phyloP scores from a whole-genome alignment of 2,888 invertebrate species.

The Amphipyra tragopoginis region DNA sequence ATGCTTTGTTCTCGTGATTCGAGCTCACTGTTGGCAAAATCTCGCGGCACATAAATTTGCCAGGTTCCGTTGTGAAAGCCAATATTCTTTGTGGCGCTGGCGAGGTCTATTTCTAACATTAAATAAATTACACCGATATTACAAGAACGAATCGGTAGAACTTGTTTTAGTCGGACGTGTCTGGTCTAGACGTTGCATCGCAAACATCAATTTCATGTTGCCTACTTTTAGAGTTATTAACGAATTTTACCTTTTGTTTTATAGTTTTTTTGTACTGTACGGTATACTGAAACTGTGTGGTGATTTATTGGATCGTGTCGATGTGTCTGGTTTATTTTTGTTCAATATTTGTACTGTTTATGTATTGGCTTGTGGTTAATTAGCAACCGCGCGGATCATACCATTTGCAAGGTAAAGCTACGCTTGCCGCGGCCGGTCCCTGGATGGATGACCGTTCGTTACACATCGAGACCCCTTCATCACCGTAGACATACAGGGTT shows the following conservation, averaged over 20 bases:
- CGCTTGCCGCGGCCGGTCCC: too few relatives aligned
- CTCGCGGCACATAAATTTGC: conserved; percentile 87
- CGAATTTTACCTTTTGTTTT: conserved; percentile 53
- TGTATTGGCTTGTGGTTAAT: too few relatives aligned
- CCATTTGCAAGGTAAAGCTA: too few relatives aligned
- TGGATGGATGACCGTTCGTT: too few relatives aligned
- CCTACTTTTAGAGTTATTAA: conserved; percentile 64
- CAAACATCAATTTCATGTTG: conserved; percentile 80
- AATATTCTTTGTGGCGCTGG: conserved; percentile 88
- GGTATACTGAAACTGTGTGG: conserved; percentile 25
- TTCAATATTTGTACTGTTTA: conserved; percentile 12
- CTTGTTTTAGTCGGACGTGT: conserved; percentile 84
- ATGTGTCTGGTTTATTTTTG: conserved; percentile 16
- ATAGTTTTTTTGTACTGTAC: conserved; percentile 28
- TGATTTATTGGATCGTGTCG: conserved; percentile 37
- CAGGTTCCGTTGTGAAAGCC: conserved; percentile 89
- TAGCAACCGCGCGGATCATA: too few relatives aligned
- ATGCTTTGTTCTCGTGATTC: conserved; percentile 79
- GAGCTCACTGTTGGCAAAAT: conserved; percentile 80
- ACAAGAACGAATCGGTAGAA: conserved; percentile 87
- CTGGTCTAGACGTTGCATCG: conserved; percentile 78
- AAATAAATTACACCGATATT: conserved; percentile 89
- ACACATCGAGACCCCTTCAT: too few relatives aligned
- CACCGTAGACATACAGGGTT: too few relatives aligned
- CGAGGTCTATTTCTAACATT: conserved; percentile 88